Evolutionary conservation across 2,113 vertebrate species (phyloP).

Genomic region (Macquaria ambigua): DNA sequence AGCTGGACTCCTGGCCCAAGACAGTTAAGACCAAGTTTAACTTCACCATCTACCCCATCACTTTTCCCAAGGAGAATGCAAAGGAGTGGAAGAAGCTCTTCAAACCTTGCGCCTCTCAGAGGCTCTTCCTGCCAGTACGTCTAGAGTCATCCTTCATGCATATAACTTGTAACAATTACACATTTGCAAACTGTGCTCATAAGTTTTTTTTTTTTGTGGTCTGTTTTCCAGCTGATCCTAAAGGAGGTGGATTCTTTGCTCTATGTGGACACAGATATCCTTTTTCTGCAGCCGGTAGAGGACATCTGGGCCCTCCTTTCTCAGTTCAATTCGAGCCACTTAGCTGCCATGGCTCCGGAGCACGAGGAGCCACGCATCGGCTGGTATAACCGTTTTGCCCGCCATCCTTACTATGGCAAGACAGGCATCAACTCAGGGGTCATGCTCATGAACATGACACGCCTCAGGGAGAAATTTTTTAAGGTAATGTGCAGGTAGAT

Average conservation of each 20-base stretch:
- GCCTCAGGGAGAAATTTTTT: slow-evolving; percentile 92
- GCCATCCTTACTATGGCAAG: slow-evolving; percentile 94
- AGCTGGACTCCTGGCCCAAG: slow-evolving; percentile 90
- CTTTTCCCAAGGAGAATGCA: slow-evolving; percentile 91
- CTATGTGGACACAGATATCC: slow-evolving; percentile 96
- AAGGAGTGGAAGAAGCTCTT: slow-evolving; percentile 97
- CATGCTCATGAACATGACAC: slow-evolving; percentile 98
- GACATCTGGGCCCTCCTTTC: slow-evolving; percentile 93
- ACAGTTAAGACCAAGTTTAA: slow-evolving; percentile 85
- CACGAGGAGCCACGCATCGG: slow-evolving; percentile 96
- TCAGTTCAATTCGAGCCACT: slow-evolving; percentile 91
- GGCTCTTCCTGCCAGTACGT: slow-evolving; percentile 96
- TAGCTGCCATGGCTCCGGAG: slow-evolving; percentile 96
- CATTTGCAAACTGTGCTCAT: neutral
- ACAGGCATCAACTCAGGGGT: slow-evolving; percentile 98
- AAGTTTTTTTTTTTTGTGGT: neutral
- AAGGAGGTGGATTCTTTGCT: slow-evolving; percentile 93
- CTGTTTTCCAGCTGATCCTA: slow-evolving; percentile 88
- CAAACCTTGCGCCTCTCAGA: slow-evolving; percentile 97
- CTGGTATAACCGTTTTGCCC: slow-evolving; percentile 98
- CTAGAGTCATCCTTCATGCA: neutral
- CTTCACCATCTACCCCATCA: slow-evolving; percentile 93
- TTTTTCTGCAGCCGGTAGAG: slow-evolving; percentile 95
- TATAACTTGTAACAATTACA: neutral
- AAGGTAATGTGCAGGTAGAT: slow-evolving; percentile 82